phyloP scores from a whole-genome alignment of 2,888 invertebrate species.

The Drosophila birchii region DNA sequence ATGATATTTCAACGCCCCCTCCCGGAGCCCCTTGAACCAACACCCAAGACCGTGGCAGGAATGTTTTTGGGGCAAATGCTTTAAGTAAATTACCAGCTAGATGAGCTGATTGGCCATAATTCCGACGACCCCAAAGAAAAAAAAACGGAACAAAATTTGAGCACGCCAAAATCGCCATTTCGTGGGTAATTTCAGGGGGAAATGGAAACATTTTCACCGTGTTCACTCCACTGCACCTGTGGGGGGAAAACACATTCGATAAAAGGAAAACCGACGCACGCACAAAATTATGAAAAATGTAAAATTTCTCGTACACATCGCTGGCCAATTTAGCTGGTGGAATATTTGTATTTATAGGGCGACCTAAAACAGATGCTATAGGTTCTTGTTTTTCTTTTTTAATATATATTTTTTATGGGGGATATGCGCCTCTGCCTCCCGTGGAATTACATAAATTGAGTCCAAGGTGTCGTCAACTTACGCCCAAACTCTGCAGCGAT shows the following conservation, averaged over 20 bases:
- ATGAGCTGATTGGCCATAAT: constrained; percentile 66
- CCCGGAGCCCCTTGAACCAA: constrained; percentile 9
- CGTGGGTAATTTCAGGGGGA: constrained; percentile 17
- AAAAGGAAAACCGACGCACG: constrained; percentile 14
- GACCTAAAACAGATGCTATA: constrained; percentile 14
- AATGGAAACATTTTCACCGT: constrained; percentile 40
- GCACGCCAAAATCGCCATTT: constrained; percentile 34
- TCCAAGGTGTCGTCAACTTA: constrained; percentile 80
- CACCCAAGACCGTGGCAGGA: constrained; percentile 18
- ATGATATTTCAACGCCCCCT: constrained; percentile 51
- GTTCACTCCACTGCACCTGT: constrained; percentile 42
- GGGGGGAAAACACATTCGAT: constrained; percentile 1
- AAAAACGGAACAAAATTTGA: constrained; percentile 61
- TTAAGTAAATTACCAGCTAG: constrained; percentile 58
- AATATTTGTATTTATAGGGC: constrained; percentile 35
- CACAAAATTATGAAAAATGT: constrained; percentile 42
- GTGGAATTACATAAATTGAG: constrained; percentile 42
- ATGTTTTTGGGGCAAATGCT: constrained; percentile 33
- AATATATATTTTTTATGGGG: not conserved
- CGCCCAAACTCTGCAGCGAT: constrained; percentile 86
- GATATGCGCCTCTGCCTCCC: not conserved
- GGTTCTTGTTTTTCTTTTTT: not conserved
- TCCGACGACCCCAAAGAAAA: constrained; percentile 66
- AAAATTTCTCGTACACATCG: constrained; percentile 28
- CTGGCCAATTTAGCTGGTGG: constrained; percentile 29